A percentile compares a stretch with the other conserved stretches of the same genome.
phyloP scores from a whole-genome alignment of 2,113 vertebrate species.

The Leucopsar rothschildi region DNA sequence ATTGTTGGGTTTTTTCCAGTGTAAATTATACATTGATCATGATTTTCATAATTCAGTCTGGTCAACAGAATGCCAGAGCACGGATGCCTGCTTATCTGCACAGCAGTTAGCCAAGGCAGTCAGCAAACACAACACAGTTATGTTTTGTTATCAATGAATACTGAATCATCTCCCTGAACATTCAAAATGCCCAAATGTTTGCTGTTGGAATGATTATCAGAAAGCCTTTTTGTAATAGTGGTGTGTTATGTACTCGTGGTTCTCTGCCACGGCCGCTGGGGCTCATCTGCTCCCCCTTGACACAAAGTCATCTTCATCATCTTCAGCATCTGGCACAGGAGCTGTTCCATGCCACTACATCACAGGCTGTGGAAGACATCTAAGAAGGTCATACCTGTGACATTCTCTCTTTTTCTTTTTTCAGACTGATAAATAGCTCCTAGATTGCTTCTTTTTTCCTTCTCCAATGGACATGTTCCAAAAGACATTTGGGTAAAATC shows the following conservation, averaged over 20 bases:
- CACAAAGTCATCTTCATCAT: background rate
- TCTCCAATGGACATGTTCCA: background rate
- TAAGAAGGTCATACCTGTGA: background rate
- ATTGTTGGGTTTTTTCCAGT: background rate
- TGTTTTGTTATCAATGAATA: background rate
- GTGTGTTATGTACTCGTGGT: background rate
- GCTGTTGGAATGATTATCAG: background rate
- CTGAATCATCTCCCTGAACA: background rate
- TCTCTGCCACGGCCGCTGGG: background rate
- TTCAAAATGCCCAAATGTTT: background rate
- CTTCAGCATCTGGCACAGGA: background rate
- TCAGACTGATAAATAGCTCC: background rate
- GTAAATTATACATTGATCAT: background rate
- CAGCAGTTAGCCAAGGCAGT: background rate
- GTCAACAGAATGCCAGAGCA: background rate
- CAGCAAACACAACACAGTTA: background rate
- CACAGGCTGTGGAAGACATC: background rate
- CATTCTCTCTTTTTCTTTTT: background rate
- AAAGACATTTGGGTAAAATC: background rate
- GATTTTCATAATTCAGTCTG: background rate
- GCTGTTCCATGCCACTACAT: background rate
- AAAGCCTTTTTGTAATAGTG: background rate
- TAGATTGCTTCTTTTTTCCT: background rate
- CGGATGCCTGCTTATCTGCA: background rate
- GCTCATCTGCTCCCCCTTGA: background rate